Evolutionary conservation across 2,113 vertebrate genomes (phyloP), one percentile per base, ranked within the genome.

Genomic region (Zingel zingel): DNA sequence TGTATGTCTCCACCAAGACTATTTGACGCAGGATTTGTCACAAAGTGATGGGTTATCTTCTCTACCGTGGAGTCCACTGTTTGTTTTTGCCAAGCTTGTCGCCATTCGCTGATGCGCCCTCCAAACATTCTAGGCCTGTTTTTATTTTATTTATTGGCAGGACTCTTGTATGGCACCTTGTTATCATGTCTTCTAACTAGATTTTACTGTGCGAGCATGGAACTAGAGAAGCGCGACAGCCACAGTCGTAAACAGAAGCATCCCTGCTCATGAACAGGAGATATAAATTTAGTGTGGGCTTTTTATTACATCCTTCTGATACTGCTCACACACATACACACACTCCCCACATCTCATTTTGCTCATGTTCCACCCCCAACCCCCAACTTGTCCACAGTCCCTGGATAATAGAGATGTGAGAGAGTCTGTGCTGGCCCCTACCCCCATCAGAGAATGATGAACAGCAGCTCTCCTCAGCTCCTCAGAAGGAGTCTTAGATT

Each of bases 401-500:
- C 56, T 78, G 58, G 69, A 83, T 90, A 95, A 93, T 92, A 88
- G 84, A 91, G 77, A 89, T 81, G 83, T 91, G 88, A 91, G 79
- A 82, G 73, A 54, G 47, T 36, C 23, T 63, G 57, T 5, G 27
- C 45, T 11, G 7, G 25, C 21, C 23, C 39, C 16, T 30, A 16
- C 21, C 61, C 56, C 63, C 66, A 58, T 53, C 63, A 77, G 45
- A 69, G 75, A 86, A 86, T 92, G 93, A 94, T 95, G 93, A 94
- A 86, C 81, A 89, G 90, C 81, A 72, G 82, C 84, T 92, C 88
- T 87, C 83, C 68, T 88, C 85, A 77, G 89, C 92, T 89, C 89
- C 84, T 92, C 91, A 89, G 81, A 77, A 87, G 86, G 80, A 91
- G 88, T 81, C 91, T 94, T 91, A 94, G 90, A 93, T 93, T 91